A percentile compares a stretch with the other conserved stretches of the same genome.
Evolutionary conservation across 2,797 vertebrate species (phyloP).

Genomic region (Smutsia gigantea): DNA sequence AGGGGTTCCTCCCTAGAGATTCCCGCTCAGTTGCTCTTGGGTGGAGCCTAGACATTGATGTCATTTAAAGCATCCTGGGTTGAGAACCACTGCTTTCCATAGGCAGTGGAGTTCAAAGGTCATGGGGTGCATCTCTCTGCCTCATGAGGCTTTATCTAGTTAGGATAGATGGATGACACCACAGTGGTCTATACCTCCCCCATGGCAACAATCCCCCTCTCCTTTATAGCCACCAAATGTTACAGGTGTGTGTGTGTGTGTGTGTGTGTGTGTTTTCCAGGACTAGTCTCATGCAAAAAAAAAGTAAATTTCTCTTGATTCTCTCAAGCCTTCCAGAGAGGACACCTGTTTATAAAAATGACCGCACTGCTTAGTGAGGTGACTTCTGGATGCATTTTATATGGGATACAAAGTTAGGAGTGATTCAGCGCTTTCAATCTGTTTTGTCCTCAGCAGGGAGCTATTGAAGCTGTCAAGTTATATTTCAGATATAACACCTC

Average conservation of each 20-base stretch:
- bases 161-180: not conserved
- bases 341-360: not conserved
- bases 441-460: not conserved
- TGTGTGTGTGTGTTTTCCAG: not conserved
- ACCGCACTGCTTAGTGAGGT: not conserved
- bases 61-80: not conserved
- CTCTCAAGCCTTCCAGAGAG: not conserved
- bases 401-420: not conserved
- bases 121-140: not conserved
- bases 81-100: not conserved
- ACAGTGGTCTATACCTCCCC: not conserved
- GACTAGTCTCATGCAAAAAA: not conserved
- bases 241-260: not conserved
- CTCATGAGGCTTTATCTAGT: not conserved
- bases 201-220: not conserved
- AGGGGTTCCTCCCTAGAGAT: not conserved
- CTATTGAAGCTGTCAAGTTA: not conserved
- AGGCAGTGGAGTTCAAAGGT: not conserved
- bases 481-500: not conserved
- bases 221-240: not conserved
- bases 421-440: constrained; percentile 14
- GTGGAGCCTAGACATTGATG: not conserved
- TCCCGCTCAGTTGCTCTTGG: not conserved
- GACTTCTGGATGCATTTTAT: constrained; percentile 17
- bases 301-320: not conserved